Percentiles rank a stretch among this genome's conserved stretches.
Conservation (phyloP, 2,888 invertebrate species). For the Uropetala carovei region DNA sequence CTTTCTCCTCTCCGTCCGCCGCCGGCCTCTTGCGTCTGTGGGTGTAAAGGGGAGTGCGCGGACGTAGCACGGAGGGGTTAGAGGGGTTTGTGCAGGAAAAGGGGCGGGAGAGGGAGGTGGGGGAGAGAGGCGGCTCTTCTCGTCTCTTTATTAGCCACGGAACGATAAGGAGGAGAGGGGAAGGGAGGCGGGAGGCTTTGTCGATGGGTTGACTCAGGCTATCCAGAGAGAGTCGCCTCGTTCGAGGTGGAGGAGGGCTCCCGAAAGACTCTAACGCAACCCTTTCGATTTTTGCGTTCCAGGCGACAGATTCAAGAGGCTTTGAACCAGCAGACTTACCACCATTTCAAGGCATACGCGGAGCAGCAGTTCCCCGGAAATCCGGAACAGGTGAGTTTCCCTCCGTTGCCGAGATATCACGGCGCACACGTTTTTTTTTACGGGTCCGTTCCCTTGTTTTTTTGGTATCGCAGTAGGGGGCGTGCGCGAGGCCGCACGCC, state of each 20-base stretch:
- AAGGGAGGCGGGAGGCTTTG: slow-evolving; percentile 71
- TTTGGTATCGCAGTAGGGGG: no score
- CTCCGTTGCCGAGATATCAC: background rate
- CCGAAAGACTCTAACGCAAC: slow-evolving; percentile 69
- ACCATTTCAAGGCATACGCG: slow-evolving; percentile 93
- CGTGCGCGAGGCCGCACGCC: no score
- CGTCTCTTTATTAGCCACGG: slow-evolving; percentile 47
- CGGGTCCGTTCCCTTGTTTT: background rate
- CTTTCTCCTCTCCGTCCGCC: background rate
- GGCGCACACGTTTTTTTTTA: background rate
- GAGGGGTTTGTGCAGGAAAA: no score
- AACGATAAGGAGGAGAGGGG: slow-evolving; percentile 66
- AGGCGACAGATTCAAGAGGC: slow-evolving; percentile 95
- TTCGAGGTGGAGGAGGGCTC: slow-evolving; percentile 68
- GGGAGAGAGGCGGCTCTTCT: background rate
- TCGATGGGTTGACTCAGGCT: slow-evolving; percentile 72
- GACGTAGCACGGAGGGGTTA: no score
- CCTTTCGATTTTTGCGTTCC: slow-evolving; percentile 69
- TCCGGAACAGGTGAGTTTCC: slow-evolving; percentile 76
- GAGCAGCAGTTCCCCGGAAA: slow-evolving; percentile 89
- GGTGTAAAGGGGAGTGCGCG: no score
- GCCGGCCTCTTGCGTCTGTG: background rate
- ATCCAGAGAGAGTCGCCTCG: slow-evolving; percentile 71
- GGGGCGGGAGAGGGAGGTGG: background rate
- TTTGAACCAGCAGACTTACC: slow-evolving; percentile 94